Conservation (phyloP, 2,888 invertebrate species). For the Pteria penguin region DNA sequence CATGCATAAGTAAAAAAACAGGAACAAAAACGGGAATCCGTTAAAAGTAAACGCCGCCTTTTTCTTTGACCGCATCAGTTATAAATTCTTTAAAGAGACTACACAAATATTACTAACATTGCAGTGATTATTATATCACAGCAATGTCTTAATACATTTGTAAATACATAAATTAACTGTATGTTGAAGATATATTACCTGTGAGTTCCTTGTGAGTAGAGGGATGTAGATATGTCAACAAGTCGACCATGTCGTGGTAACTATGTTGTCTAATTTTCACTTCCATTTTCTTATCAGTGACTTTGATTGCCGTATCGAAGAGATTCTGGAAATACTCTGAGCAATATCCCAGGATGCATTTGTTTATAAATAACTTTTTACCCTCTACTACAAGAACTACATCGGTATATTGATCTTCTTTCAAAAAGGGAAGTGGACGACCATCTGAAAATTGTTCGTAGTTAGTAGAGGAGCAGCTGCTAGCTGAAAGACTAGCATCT, state of each 20-base stretch:
- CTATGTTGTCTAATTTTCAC: constrained; percentile 26
- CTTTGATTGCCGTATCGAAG: constrained; percentile 23
- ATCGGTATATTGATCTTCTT: constrained; percentile 39
- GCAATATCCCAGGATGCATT: constrained; percentile 26
- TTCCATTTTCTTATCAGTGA: constrained; percentile 10
- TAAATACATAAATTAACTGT: no score
- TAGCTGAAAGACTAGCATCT: no score
- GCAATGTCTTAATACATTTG: no score
- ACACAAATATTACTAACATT: no score
- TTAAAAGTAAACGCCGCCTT: no score
- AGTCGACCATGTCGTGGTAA: constrained; percentile 33
- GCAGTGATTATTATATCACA: no score
- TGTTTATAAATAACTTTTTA: constrained; percentile 34
- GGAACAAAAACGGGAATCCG: no score
- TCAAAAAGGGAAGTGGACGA: constrained; percentile 36
- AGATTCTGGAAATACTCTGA: constrained; percentile 35
- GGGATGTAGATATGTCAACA: constrained; percentile 36
- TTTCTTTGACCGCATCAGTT: no score
- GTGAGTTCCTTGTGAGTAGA: constrained; percentile 23
- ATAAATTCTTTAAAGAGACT: no score
- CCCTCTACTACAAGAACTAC: constrained; percentile 31
- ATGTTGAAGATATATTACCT: constrained; percentile 29
- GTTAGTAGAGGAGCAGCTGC: no score
- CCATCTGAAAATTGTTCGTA: no score
- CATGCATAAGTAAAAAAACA: no score